phyloP scores from a whole-genome alignment of 2,797 vertebrate species.

The Myiotriccus ornatus region DNA sequence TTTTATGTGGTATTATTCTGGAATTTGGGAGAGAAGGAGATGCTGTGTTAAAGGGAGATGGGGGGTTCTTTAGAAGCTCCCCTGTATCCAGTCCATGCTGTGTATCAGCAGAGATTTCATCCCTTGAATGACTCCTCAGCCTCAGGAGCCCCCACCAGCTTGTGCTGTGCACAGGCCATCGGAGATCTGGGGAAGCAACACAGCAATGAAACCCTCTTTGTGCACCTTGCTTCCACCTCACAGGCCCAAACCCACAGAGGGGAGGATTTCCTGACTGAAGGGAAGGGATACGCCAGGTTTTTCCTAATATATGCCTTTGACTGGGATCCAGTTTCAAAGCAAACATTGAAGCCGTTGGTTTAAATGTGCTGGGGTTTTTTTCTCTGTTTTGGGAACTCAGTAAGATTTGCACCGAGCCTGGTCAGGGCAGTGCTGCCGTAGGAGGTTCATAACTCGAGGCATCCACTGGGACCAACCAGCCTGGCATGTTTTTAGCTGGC shows the following conservation, averaged over 20 bases:
- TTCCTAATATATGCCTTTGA: neutral
- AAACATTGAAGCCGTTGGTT: neutral
- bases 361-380: neutral
- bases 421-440: neutral
- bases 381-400: neutral
- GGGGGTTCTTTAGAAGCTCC: neutral
- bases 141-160: neutral
- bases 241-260: accelerated
- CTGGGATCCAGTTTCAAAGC: neutral
- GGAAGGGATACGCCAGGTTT: neutral
- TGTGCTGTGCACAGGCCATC: neutral
- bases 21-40: neutral
- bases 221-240: neutral
- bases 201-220: accelerated
- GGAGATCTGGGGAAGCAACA: neutral
- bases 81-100: neutral
- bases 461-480: neutral
- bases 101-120: neutral
- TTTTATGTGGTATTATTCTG: neutral
- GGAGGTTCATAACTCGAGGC: neutral
- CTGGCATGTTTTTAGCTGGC: slow-evolving; percentile 9
- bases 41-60: neutral
- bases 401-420: neutral
- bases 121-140: neutral
- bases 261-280: neutral